Evolutionary conservation across 2,888 invertebrate species (phyloP), one percentile per base, ranked within the genome.

Genomic region (Orthosia incerta): DNA sequence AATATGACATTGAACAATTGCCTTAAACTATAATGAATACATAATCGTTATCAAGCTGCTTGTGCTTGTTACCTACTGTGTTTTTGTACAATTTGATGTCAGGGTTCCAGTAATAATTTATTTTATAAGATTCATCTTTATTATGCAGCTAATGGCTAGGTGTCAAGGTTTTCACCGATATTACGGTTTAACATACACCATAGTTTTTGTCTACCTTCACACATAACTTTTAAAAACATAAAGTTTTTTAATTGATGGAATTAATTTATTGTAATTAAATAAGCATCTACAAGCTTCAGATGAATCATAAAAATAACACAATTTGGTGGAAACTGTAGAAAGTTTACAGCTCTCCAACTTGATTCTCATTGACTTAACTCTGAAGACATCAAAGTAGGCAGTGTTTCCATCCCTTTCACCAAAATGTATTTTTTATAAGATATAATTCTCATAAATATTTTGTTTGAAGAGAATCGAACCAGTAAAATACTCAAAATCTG

Each of bases 51-150:
- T 71, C 26, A 64, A 46, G 57, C 15, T n/a, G 56, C 9, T n/a
- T 20, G 55, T 51, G 45, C 31, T 45, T 69, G 63, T 62, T 74
- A 16, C 76, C 45, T 68, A 26, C 56, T 2, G 59, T 51, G 67
- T 76, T 78, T 77, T 76, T 80, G 60, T 78, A 61, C 53, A 70
- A 73, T 76, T 72, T 80, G 59, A 83, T 84, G 80, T 85, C 85
- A 84, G 80, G 84, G 83, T 80, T 76, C 51, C 16, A 60, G 16
- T 45, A 57, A 55, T 85, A 74, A 84, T 80, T 80, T 67, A 85
- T 79, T 83, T 77, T 62, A 85, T 80, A 77, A 77, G 68, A 85
- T 65, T 74, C 85, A 82, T 85, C 71, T 73, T 85, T 73, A 79
- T 76, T 79, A 85, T 83, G 78, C 73, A 78, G 23, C n/a, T 72